Base-by-base conservation (phyloP, 2,888 invertebrate species). In the Brachycybe producta region DNA sequence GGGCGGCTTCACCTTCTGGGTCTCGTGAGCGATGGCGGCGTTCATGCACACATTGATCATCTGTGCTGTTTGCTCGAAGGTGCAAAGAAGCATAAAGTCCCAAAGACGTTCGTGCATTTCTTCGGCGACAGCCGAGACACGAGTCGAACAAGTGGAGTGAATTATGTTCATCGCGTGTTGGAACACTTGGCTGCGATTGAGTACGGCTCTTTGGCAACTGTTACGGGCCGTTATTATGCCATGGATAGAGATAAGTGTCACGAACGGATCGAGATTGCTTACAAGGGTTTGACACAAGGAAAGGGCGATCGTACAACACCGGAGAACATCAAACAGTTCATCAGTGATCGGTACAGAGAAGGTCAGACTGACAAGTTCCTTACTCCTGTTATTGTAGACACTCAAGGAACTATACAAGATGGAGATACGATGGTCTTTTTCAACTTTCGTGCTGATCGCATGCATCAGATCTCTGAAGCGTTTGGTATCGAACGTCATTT, bases 1-100 rank as follows among this genome's bases (percentile, higher is more conserved):
- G 67, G 67, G 19, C 58, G 69, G 30, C 58, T 69, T 19, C 69
- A 70, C 56, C 58, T 70, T n/a, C 59, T 66, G 13, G 69, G 69
- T n/a, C 56, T 69, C 53, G 65, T 64, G 21, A 61, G 61, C 49
- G 64, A 64, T 52, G 69, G 69, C 28, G 69, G 69, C 36, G 69
- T 69, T 32, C 69, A 69, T 57, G 65, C 64, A 2, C 69, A 69
- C 55, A 70, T 70, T 50, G 60, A 66, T 3, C 69, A 69, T 55
- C 58, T 70, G 49, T 65, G 65, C 51, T 64, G 64, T 13, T 55
- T 69, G 11, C 50, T 70, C 38, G 64, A 65, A 52, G 66, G 62
- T 11, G 62, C 66, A 27, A 70, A 70, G 55, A 54, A 57, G 7
- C 56, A 63, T 19, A 59, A 58, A 3, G 69, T 70, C n/a, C 67